Evolutionary conservation across 2,888 invertebrate genomes (phyloP), one percentile per base, ranked within the genome.

Genomic region (Brachyopa scutellaris): DNA sequence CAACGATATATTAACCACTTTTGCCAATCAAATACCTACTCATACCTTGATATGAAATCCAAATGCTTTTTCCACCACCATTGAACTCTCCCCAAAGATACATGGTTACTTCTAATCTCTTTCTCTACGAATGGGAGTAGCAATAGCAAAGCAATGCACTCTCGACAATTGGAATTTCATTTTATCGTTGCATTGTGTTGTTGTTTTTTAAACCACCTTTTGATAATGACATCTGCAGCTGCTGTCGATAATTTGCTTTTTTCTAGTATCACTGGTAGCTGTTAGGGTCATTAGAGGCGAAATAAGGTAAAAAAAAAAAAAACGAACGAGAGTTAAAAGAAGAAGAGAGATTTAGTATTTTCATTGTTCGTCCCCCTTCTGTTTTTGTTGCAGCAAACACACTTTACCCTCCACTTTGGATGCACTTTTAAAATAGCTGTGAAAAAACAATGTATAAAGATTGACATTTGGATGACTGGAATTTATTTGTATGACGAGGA

Each of bases 181-280:
- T 74, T 74, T 49, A 69, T 42, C 42, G 69, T 49, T 74, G 74
- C 80, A 69, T 80, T 79, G 55, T 73, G 19, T 64, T 57, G 59
- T 23, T 45, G 51, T 13, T 29, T 51, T 53, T 53, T 11, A 29
- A 79, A 64, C 69, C 74, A 74, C 80, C 69, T 80, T 80, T 74
- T 69, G 74, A 80, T 80, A 74, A 80, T 80, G 67, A 74, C 62
- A 64, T 64, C 17, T 80, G 74, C 80, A 80, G 80, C 80, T 79
- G 79, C 67, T 69, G 74, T 59, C 57, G 74, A 80, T 80, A 42
- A 49, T 47, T 47, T 62, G 47, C 5, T 61, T 55, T n/a, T 53
- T 33, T n/a, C 21, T 36, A 31, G 15, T 57, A 67, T 73, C 73
- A 31, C 40, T 73, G 26, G 6, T 26, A 3, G 26, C 6, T 26